Evolutionary conservation across 2,113 vertebrate species (phyloP).

Genomic region (Mus pahari): DNA sequence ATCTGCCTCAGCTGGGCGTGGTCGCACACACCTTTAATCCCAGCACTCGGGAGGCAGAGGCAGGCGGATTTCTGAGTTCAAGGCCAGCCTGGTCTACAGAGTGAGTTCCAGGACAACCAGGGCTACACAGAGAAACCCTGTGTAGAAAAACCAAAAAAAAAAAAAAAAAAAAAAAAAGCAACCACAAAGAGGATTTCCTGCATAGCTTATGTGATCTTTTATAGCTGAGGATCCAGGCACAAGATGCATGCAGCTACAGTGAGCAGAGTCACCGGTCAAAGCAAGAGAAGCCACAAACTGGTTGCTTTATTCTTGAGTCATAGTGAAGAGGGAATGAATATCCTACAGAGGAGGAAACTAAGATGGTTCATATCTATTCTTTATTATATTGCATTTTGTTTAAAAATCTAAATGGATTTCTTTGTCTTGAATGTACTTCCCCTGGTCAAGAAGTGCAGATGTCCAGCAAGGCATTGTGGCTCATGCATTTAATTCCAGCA

Average conservation of each 20-base stretch:
- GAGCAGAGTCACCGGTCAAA: not conserved
- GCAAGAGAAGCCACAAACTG: not conserved
- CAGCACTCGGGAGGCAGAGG: too few relatives aligned
- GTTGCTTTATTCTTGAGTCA: conserved; percentile 59
- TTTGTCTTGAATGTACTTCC: conserved; percentile 35
- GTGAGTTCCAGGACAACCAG: too few relatives aligned
- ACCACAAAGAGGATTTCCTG: not conserved
- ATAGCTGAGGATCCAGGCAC: not conserved
- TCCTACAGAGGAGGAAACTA: conserved; percentile 34
- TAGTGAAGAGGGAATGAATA: not conserved
- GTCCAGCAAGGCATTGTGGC: not conserved
- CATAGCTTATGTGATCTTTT: not conserved
- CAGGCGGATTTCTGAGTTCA: too few relatives aligned
- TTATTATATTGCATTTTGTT: conserved; percentile 30
- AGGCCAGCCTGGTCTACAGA: too few relatives aligned
- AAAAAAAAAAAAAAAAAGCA: not conserved
- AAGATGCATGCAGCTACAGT: conserved; percentile 81
- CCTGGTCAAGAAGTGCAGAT: not conserved
- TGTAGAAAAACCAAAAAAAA: too few relatives aligned
- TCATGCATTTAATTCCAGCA: too few relatives aligned
- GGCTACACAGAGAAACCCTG: too few relatives aligned
- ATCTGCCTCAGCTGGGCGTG: too few relatives aligned
- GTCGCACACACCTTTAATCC: too few relatives aligned
- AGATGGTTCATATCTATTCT: conserved; percentile 29
- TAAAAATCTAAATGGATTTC: conserved; percentile 8